Conservation (phyloP, 1,140 invertebrate genomes). For the Dysdera silvatica region DNA sequence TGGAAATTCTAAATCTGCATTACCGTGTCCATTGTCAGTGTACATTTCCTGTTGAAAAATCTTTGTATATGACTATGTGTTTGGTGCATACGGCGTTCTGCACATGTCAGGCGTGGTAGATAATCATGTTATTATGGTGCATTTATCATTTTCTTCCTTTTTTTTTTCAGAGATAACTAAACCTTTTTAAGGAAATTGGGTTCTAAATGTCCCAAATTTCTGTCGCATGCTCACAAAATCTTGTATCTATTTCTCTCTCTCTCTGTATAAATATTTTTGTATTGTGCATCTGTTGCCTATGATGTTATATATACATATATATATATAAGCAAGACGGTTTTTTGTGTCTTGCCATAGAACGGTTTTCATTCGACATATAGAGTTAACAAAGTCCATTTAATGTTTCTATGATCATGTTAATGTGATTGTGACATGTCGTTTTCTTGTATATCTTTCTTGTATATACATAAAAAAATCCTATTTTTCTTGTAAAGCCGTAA, state of each 20-base stretch:
- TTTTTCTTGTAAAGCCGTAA: constrained; percentile 29
- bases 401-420: constrained; percentile 31
- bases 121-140: constrained; percentile 26
- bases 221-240: constrained; percentile 29
- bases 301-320: constrained; percentile 17
- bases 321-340: constrained; percentile 17
- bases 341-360: constrained; percentile 23
- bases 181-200: too few species aligned
- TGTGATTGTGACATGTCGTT: constrained; percentile 20
- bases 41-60: constrained; percentile 3
- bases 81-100: constrained; percentile 14
- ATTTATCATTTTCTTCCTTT: constrained; percentile 27
- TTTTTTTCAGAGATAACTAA: constrained; percentile 23
- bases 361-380: constrained; percentile 17
- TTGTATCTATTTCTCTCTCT: too few species aligned
- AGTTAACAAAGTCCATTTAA: constrained; percentile 27
- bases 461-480: constrained; percentile 30
- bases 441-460: constrained; percentile 28
- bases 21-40: not conserved
- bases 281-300: constrained; percentile 29
- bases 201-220: constrained; percentile 26
- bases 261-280: constrained; percentile 32
- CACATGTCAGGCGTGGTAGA: too few species aligned
- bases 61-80: constrained; percentile 8
- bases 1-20: not conserved